Evolutionary conservation across 2,797 vertebrate genomes (phyloP), one percentile per base, ranked within the genome.

Genomic region (Apogon talboti): DNA sequence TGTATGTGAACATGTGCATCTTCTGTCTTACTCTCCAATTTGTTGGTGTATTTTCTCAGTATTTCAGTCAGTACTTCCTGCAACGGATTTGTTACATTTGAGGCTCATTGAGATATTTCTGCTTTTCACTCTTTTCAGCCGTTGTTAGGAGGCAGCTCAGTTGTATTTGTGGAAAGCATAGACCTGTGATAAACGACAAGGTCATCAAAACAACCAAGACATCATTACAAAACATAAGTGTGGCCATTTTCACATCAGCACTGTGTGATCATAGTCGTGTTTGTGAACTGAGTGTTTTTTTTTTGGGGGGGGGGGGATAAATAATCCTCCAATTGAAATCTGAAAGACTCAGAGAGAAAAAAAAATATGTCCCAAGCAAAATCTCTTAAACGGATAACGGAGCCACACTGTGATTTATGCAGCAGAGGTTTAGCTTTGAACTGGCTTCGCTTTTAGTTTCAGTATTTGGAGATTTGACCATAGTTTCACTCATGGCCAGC

Each of bases 351-450:
- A 63, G 68, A 71, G 58, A 72, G 74, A 82, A 76, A 84, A 65
- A 71, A 55, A 28, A 44, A 16, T n/a, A 45, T 18, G 74, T 66
- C 72, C 76, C 42, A 54, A 73, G 76, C 66, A 58, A 89, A 91
- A 90, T 90, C 90, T 83, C 75, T 86, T 90, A 87, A 89, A 87
- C 73, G 76, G 90, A 91, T 90, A 79, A 91, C 42, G 68, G 73
- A 57, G 64, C 64, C 65, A 55, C 63, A 64, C 76, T 66, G 81
- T 77, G 79, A 86, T 88, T 87, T 84, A 87, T 53, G 66, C 82
- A 80, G 75, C 73, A 54, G 79, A 76, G 85, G 83, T 91, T 88
- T 84, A 81, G 83, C 80, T 88, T 86, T 85, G 70, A 76, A 76
- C 76, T 51, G 83, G 78, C 71, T 74, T 71, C 52, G 42, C 64